Evolutionary conservation across 2,113 vertebrate genomes (phyloP), one percentile per base, ranked within the genome.

Genomic region (Mugil cephalus): DNA sequence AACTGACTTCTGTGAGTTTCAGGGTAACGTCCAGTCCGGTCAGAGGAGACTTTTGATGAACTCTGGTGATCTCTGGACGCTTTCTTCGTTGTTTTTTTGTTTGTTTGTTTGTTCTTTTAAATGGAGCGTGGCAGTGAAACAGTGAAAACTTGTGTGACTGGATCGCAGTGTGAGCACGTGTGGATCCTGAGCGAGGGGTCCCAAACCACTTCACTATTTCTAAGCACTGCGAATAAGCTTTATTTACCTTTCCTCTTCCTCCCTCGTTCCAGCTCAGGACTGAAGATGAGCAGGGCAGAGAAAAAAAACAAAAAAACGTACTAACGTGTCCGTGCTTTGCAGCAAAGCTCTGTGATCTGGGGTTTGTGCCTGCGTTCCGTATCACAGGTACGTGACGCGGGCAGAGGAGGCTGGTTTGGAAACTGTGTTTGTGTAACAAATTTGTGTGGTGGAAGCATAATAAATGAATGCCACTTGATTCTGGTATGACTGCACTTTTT

Each of bases 241-340:
- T 50, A 36, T 63, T 13, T 15, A 36, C 53, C 34, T 35, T 43
- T 52, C 30, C 2, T 56, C 61, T 30, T 43, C 58, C 60, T 63
- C 53, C 19, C 56, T 60, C 11, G 38, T 9, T 48, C 19, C 43
- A 18, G 65, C 74, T 74, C 63, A 64, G 73, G 78, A 78, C 80
- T 40, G 75, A 70, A 55, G 61, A 72, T 30, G 79, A 80, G 79
- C 55, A 21, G 40, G n/a, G 30, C n/a, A 8, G 68, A 69, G 56
- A 54, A 48, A 51, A 30, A 63, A 73, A n/a, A n/a, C n/a, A n/a
- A n/a, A n/a, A n/a, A n/a, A n/a, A 79, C 17, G 42, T 79, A 79
- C 67, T 82, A 88, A 90, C 56, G 62, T 86, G 77, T 83, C 60
- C 52, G 50, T 88, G 87, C 79, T 88, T 91, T 89, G 85, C 84